phyloP scores from a whole-genome alignment of 2,888 invertebrate species.

The Phlogophora meticulosa region DNA sequence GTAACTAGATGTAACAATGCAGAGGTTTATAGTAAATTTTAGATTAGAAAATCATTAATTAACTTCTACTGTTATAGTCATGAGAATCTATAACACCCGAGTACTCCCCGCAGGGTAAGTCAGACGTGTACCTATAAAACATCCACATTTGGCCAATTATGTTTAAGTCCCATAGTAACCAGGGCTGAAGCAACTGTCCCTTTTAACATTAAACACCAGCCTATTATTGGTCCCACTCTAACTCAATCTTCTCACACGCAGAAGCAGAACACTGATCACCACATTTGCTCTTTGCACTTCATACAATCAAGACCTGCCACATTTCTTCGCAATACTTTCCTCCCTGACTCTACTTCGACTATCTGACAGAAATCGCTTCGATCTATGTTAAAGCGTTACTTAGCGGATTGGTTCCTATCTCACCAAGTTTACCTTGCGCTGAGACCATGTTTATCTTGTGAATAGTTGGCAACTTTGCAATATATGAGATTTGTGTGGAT shows the following conservation, averaged over 20 bases:
- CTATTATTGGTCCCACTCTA: background rate
- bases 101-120: too few relatives aligned
- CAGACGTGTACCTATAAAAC: too few relatives aligned
- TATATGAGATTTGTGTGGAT: background rate
- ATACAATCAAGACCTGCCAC: conserved; percentile 12
- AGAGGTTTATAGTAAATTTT: background rate
- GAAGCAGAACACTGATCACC: background rate
- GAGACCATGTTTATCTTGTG: conserved; percentile 53
- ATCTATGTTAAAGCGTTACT: conserved; percentile 49
- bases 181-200: too few relatives aligned
- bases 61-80: background rate
- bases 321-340: conserved; percentile 29
- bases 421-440: conserved; percentile 42
- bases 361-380: conserved; percentile 40
- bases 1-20: background rate
- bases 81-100: background rate
- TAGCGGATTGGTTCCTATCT: conserved; percentile 58
- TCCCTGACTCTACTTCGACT: conserved; percentile 4
- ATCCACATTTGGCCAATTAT: too few relatives aligned
- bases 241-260: background rate
- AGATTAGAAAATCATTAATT: background rate
- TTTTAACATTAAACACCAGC: background rate
- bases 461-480: conserved; percentile 29
- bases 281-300: background rate
- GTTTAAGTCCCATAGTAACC: too few relatives aligned